These are phyloP conservation scores for Drosophila kohkoa DNA, from an alignment of 1,140 invertebrate genomes.

Conservation along the genomic window DNA sequence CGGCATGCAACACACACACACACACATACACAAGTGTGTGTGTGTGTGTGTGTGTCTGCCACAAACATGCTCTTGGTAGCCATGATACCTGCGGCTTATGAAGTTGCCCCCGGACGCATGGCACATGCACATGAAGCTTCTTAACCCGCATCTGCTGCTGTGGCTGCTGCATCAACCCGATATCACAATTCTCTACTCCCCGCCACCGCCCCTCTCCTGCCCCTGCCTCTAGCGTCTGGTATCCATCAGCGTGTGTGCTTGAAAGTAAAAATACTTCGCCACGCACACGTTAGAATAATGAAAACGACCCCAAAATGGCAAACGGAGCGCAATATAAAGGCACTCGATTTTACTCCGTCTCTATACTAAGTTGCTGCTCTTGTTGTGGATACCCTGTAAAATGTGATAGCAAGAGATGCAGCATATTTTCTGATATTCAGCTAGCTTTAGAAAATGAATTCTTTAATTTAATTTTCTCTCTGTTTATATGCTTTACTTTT, in stretches of 20 bases:
- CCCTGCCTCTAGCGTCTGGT: background rate
- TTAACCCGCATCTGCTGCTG: constrained; percentile 11
- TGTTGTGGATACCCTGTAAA: background rate
- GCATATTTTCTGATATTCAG: no score
- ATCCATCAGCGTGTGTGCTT: background rate
- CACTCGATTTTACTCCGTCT: background rate
- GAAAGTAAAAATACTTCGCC: constrained; percentile 34
- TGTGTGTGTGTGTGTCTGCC: background rate
- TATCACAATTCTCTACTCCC: background rate
- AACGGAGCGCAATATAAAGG: background rate
- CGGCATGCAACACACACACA: background rate
- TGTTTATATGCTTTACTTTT: no score
- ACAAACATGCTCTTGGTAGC: background rate
- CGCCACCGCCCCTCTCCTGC: background rate
- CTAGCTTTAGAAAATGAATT: no score
- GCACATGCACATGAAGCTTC: background rate
- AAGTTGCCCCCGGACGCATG: constrained; percentile 3
- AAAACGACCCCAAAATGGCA: constrained; percentile 12
- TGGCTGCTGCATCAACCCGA: constrained; percentile 1
- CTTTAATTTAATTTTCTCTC: no score
- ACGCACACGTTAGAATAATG: constrained; percentile 33
- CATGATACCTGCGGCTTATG: constrained; percentile 10
- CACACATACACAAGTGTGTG: no score
- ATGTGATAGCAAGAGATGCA: no score
- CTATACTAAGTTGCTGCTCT: background rate